Conservation (phyloP, 2,113 vertebrate genomes). For the Halcyon malimbica region DNA sequence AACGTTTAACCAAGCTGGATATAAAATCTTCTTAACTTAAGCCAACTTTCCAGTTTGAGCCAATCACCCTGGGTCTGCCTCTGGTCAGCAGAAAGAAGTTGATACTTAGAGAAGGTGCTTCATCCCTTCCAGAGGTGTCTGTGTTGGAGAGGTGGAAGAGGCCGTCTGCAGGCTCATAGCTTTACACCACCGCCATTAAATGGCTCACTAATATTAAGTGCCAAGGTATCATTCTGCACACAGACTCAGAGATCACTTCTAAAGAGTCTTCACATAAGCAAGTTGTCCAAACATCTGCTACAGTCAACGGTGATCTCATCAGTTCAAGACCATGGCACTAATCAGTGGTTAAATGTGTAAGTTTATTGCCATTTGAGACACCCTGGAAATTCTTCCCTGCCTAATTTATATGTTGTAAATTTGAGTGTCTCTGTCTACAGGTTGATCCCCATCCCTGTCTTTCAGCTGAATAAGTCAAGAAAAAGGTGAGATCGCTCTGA, state of each 20-base stretch:
- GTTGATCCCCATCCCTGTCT: background rate
- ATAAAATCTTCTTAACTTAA: background rate
- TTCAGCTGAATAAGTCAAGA: background rate
- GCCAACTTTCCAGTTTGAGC: background rate
- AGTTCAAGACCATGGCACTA: background rate
- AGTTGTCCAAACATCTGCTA: background rate
- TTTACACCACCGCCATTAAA: background rate
- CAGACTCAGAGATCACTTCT: background rate
- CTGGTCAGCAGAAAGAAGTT: background rate
- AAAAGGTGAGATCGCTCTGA: background rate
- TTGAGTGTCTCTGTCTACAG: background rate
- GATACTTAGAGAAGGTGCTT: background rate
- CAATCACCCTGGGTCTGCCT: background rate
- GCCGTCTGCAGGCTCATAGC: background rate
- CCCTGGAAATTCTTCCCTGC: background rate
- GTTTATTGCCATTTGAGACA: background rate
- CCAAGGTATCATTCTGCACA: background rate
- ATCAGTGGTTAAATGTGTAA: background rate
- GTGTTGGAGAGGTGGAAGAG: background rate
- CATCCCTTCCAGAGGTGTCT: too few relatives aligned
- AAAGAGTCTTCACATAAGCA: accelerated
- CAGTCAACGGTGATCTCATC: background rate
- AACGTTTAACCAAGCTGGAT: background rate
- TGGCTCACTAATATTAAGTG: background rate
- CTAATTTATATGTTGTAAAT: background rate